These are phyloP conservation scores for Drosophila cracens DNA, from an alignment of 2,888 invertebrate species.

Conservation along the genomic window DNA sequence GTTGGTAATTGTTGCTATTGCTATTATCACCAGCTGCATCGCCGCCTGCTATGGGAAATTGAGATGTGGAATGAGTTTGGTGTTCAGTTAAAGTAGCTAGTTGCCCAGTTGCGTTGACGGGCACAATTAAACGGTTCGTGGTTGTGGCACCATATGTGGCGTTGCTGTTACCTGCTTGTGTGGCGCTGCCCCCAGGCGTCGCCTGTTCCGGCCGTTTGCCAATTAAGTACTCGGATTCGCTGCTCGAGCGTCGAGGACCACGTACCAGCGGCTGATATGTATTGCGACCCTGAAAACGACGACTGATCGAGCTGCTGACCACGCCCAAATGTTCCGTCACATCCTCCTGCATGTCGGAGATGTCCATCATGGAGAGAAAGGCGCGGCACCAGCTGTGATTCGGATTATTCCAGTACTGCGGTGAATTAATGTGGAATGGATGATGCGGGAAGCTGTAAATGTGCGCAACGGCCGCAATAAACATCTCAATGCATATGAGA, in stretches of 20 bases:
- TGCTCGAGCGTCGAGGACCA: conserved; percentile 88
- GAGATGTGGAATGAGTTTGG: conserved; percentile 65
- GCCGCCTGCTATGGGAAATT: conserved; percentile 70
- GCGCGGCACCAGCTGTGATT: conserved; percentile 89
- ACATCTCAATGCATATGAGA: conserved; percentile 99
- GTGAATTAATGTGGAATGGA: conserved; percentile 89
- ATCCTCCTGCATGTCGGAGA: conserved; percentile 97
- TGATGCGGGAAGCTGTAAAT: conserved; percentile 98
- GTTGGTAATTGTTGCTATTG: conserved; percentile 77
- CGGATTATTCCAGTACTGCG: conserved; percentile 86
- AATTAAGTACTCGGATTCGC: conserved; percentile 84
- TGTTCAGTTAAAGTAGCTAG: conserved; percentile 56
- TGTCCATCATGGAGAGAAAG: conserved; percentile 97
- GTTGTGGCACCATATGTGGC: conserved; percentile 63
- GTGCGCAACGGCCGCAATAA: conserved; percentile 97
- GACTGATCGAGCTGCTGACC: conserved; percentile 92
- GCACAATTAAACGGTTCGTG: conserved; percentile 58
- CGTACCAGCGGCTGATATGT: conserved; percentile 90
- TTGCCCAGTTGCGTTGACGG: conserved; percentile 55
- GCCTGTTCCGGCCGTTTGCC: conserved; percentile 70
- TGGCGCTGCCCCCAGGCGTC: conserved; percentile 34
- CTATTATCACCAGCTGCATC: conserved; percentile 51
- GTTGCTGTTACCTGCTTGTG: conserved; percentile 59
- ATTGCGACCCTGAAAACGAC: conserved; percentile 91
- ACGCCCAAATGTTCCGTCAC: conserved; percentile 96